These are phyloP conservation scores for Paramormyrops kingsleyae DNA, from an alignment of 2,113 vertebrate genomes.

Conservation along the genomic window DNA sequence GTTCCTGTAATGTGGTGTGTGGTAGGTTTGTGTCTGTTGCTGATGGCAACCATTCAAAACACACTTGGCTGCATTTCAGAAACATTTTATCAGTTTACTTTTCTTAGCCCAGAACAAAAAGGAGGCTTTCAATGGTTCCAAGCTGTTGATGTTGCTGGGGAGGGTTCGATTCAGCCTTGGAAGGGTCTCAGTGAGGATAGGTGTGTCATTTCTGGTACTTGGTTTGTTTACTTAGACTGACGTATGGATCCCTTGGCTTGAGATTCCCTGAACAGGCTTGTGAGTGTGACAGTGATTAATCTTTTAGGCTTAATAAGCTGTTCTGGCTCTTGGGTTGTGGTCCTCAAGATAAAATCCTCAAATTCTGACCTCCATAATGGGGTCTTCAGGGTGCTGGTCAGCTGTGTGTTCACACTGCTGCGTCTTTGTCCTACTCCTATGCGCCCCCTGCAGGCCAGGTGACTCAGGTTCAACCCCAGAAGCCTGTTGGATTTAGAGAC, in stretches of 20 bases:
- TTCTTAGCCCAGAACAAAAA: background rate
- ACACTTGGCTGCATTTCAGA: background rate
- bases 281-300: background rate
- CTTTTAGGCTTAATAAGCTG: background rate
- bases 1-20: background rate
- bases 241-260: background rate
- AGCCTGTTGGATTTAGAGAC: no score
- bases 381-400: background rate
- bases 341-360: background rate
- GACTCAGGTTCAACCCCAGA: no score
- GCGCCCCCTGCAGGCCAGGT: no score
- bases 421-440: background rate
- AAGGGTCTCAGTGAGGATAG: background rate
- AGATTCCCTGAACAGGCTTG: background rate
- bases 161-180: background rate
- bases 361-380: background rate
- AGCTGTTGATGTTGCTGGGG: background rate
- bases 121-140: background rate
- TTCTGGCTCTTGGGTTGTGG: background rate
- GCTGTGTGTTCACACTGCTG: background rate
- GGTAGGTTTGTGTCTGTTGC: background rate
- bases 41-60: background rate
- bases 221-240: background rate
- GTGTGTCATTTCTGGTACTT: background rate
- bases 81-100: background rate